Evolutionary conservation across 2,113 vertebrate genomes (phyloP).

Genomic region (pig (Sus scrofa)): T2T-Sscrofa CM000827.6:86650001-86650500

Average conservation of each 20-base stretch:
- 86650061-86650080: background rate
- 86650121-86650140: too few relatives aligned
- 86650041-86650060: background rate
- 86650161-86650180: background rate
- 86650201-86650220: background rate
- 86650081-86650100: background rate
- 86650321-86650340: background rate
- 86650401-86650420: fast-evolving
- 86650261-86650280: background rate
- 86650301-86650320: fast-evolving
- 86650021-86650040: background rate
- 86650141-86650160: fast-evolving
- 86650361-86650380: background rate
- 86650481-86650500: fast-evolving
- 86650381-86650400: fast-evolving
- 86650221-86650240: fast-evolving
- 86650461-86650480: fast-evolving
- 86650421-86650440: background rate
- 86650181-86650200: fast-evolving
- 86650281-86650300: background rate
- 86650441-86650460: background rate
- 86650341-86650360: background rate
- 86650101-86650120: background rate
- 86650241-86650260: fast-evolving
- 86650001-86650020: background rate